Conservation (phyloP, 2,113 vertebrate species). For the Calonectris borealis region DNA sequence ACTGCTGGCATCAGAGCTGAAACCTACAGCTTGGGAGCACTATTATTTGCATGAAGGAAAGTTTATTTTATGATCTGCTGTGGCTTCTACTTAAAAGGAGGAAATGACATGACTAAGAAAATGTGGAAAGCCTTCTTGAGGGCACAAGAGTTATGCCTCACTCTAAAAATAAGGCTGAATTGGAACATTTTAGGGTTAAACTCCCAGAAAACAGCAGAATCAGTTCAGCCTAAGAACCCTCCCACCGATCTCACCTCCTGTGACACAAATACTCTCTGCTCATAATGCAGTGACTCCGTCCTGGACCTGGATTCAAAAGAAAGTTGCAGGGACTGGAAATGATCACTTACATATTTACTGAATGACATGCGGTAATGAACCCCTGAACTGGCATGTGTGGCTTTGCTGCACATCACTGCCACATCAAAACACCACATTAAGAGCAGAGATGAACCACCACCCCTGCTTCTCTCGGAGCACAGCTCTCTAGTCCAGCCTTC, state of each 20-base stretch:
- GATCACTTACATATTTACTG: neutral
- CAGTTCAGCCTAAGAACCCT: neutral
- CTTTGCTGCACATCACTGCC: neutral
- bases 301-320: neutral
- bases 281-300: neutral
- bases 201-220: neutral
- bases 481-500: neutral
- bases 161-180: neutral
- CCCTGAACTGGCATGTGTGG: neutral
- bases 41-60: neutral
- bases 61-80: neutral
- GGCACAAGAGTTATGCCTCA: neutral
- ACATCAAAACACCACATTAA: neutral
- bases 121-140: neutral
- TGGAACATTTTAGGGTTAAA: neutral
- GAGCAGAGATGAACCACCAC: neutral
- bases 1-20: neutral
- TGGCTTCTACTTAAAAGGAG: neutral
- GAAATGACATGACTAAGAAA: neutral
- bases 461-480: neutral
- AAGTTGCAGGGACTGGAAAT: neutral
- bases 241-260: neutral
- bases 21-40: neutral
- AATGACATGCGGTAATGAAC: neutral
- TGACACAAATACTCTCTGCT: neutral